These are phyloP conservation scores for Hippopotamyrus pictus DNA, from an alignment of 2,797 vertebrate genomes.

Conservation along the genomic window DNA sequence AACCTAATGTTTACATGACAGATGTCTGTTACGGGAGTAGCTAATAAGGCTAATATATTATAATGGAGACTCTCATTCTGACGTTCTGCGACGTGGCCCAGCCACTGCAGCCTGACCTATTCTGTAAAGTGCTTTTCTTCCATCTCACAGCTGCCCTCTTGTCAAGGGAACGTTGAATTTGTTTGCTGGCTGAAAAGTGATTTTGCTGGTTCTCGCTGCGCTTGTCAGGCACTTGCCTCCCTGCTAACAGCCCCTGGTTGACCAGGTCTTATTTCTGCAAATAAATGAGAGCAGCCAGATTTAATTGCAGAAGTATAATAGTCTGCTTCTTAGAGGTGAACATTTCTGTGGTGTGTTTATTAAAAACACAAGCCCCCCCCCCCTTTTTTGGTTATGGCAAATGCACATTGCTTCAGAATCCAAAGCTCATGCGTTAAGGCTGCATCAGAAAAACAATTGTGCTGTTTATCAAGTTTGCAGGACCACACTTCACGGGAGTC, in stretches of 20 bases:
- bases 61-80: not conserved
- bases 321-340: not conserved
- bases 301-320: not conserved
- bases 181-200: not conserved
- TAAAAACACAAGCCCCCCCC: not conserved
- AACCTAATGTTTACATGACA: slow-evolving; percentile 5
- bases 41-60: not conserved
- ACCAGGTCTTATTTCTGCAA: not conserved
- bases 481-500: not conserved
- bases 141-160: not conserved
- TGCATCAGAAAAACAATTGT: not conserved
- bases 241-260: not conserved
- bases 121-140: not conserved
- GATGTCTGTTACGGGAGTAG: not conserved
- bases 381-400: not conserved
- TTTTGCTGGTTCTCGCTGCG: not conserved
- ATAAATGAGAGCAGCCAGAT: not conserved
- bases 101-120: not conserved
- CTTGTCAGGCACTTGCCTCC: not conserved
- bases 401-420: not conserved
- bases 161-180: not conserved
- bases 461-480: not conserved
- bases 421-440: not conserved
- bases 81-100: not conserved
- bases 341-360: not conserved